These are phyloP conservation scores for Leptarthrus brevirostris DNA, from an alignment of 2,888 invertebrate genomes.

Conservation along the genomic window DNA sequence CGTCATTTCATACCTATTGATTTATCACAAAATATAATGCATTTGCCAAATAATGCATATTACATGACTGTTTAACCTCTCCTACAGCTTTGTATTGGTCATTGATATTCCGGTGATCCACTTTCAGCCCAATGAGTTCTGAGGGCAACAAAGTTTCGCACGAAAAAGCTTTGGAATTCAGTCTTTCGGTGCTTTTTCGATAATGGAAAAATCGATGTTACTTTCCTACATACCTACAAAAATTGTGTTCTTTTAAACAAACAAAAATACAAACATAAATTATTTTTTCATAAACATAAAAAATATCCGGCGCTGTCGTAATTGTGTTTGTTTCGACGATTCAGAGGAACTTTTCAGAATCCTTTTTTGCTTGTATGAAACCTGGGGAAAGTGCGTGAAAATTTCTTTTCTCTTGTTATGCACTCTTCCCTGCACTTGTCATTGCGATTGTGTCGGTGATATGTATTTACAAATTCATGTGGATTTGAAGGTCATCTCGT, in stretches of 20 bases:
- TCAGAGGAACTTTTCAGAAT: neutral
- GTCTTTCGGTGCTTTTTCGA: constrained; percentile 40
- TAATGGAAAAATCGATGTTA: constrained; percentile 43
- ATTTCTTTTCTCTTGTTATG: neutral
- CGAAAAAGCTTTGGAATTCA: constrained; percentile 29
- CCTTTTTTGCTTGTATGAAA: neutral
- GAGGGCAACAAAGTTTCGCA: constrained; percentile 2
- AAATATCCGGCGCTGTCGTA: constrained; percentile 16
- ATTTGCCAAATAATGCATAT: constrained; percentile 27
- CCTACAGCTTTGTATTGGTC: constrained; percentile 31
- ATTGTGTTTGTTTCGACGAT: constrained; percentile 4
- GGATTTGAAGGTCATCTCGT: constrained; percentile 46
- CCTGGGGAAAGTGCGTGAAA: constrained; percentile 3
- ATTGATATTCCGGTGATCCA: constrained; percentile 34
- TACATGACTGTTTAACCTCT: constrained; percentile 21
- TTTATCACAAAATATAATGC: neutral
- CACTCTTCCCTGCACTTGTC: neutral
- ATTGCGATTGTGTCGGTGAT: constrained; percentile 6
- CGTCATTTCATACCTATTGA: constrained; percentile 1
- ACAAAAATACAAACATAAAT: constrained; percentile 35
- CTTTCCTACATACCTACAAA: constrained; percentile 20
- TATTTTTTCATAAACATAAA: constrained; percentile 12
- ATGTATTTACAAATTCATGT: constrained; percentile 43
- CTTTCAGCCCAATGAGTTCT: neutral
- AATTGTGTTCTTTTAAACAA: constrained; percentile 26